Percentiles rank a stretch among this genome's conserved stretches.
Evolutionary conservation across 1,140 invertebrate species (phyloP).

Genomic region (Neuroterus valhalla): DNA sequence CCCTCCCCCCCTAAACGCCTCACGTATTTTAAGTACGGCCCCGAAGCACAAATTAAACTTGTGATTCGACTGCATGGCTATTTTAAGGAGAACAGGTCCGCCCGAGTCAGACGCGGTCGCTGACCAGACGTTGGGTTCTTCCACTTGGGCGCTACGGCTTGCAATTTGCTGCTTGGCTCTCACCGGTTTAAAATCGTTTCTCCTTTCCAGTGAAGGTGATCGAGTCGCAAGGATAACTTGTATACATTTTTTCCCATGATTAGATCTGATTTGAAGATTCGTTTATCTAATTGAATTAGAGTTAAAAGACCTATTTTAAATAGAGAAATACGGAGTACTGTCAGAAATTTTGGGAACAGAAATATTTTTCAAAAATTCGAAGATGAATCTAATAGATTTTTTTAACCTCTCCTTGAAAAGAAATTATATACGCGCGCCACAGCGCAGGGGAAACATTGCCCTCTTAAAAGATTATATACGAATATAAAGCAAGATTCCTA

Average conservation of each 20-base stretch:
- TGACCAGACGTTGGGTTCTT: slow-evolving; percentile 43
- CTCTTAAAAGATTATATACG: too few species aligned
- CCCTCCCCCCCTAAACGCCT: neutral
- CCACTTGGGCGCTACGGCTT: slow-evolving; percentile 15
- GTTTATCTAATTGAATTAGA: neutral
- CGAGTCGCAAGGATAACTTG: slow-evolving; percentile 13
- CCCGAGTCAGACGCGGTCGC: slow-evolving; percentile 1
- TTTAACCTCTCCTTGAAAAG: too few species aligned
- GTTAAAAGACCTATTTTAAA: too few species aligned
- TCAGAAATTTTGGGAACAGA: too few species aligned
- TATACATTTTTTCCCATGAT: neutral
- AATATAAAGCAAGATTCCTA: too few species aligned
- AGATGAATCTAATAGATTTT: too few species aligned
- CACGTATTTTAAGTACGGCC: neutral
- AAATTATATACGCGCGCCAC: too few species aligned
- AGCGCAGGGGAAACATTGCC: too few species aligned
- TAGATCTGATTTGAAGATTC: neutral
- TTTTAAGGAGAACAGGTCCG: neutral
- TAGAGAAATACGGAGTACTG: too few species aligned
- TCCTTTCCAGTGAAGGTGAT: slow-evolving; percentile 10
- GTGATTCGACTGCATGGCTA: neutral
- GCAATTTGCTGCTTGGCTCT: slow-evolving; percentile 5
- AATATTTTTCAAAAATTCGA: too few species aligned
- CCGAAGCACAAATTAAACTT: too few species aligned
- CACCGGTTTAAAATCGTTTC: neutral